Conservation (phyloP, 2,113 vertebrate species). For the Seriola dumerili region DNA sequence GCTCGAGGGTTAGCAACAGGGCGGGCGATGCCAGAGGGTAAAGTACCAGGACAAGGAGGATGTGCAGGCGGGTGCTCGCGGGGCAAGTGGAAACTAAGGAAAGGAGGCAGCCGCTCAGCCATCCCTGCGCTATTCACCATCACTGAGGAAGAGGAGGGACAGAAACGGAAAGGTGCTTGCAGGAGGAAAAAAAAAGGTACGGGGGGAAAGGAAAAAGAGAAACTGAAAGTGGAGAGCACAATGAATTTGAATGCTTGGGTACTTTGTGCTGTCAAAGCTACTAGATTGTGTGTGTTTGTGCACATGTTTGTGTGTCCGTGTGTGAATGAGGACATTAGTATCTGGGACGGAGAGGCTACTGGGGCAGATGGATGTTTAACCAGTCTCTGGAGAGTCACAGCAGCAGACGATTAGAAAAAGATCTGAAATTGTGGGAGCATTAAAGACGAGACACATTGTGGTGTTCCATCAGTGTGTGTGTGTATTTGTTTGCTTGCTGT, state of each 20-base stretch:
- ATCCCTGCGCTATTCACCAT: constrained; percentile 93
- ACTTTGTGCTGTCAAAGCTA: constrained; percentile 4
- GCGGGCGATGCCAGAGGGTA: constrained; percentile 68
- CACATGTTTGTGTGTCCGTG: not conserved
- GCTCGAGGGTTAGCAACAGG: constrained; percentile 73
- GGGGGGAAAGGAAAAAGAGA: constrained; percentile 39
- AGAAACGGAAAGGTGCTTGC: constrained; percentile 80
- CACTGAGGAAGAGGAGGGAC: constrained; percentile 96
- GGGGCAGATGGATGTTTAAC: constrained; percentile 22
- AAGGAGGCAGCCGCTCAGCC: constrained; percentile 85
- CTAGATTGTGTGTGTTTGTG: not conserved
- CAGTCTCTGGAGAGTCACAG: not conserved
- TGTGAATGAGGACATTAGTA: constrained; percentile 5
- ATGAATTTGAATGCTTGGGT: not conserved
- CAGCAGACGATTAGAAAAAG: not conserved
- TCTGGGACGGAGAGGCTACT: constrained; percentile 29
- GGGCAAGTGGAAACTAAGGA: constrained; percentile 88
- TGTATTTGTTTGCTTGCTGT: not conserved
- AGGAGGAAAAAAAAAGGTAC: constrained; percentile 87
- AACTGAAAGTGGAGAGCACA: not conserved
- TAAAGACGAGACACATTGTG: not conserved
- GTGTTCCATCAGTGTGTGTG: not conserved
- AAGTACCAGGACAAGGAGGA: constrained; percentile 52
- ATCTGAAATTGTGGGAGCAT: not conserved
- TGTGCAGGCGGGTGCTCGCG: constrained; percentile 65